phyloP scores from a whole-genome alignment of 2,888 invertebrate genomes.

The Dione juno region DNA sequence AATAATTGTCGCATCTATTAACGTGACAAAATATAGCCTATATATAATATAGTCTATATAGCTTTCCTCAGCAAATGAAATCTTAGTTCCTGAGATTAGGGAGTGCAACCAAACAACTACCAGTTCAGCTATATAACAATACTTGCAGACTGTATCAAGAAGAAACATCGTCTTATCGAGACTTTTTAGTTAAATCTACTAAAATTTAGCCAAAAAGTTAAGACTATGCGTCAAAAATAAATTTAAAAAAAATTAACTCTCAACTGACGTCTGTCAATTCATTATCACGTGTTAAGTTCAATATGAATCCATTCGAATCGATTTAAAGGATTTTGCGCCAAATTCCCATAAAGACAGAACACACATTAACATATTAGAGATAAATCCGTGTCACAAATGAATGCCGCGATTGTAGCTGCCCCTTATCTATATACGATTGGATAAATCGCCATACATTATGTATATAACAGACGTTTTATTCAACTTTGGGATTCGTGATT shows the following conservation, averaged over 20 bases:
- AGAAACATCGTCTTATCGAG: too few relatives aligned
- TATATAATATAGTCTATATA: too few relatives aligned
- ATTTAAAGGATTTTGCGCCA: neutral
- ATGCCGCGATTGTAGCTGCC: slow-evolving; percentile 19
- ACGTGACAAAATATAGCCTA: too few relatives aligned
- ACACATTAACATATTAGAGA: neutral
- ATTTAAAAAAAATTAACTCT: neutral
- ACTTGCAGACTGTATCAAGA: too few relatives aligned
- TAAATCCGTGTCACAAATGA: slow-evolving; percentile 20
- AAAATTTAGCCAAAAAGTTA: too few relatives aligned
- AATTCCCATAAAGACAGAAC: neutral
- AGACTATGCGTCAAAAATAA: neutral
- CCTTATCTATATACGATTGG: slow-evolving; percentile 18
- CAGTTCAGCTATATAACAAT: too few relatives aligned
- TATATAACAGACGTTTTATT: slow-evolving; percentile 15
- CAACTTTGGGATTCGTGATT: neutral
- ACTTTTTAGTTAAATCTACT: too few relatives aligned
- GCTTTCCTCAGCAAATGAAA: too few relatives aligned
- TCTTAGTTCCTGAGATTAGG: too few relatives aligned
- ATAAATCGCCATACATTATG: slow-evolving; percentile 18
- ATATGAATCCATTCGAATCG: neutral
- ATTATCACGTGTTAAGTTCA: slow-evolving; percentile 18
- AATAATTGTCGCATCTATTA: too few relatives aligned
- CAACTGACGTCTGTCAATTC: neutral
- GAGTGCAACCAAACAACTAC: too few relatives aligned